Evolutionary conservation across 2,888 invertebrate genomes (phyloP), one percentile per base, ranked within the genome.

Genomic region (Nowickia ferox): DNA sequence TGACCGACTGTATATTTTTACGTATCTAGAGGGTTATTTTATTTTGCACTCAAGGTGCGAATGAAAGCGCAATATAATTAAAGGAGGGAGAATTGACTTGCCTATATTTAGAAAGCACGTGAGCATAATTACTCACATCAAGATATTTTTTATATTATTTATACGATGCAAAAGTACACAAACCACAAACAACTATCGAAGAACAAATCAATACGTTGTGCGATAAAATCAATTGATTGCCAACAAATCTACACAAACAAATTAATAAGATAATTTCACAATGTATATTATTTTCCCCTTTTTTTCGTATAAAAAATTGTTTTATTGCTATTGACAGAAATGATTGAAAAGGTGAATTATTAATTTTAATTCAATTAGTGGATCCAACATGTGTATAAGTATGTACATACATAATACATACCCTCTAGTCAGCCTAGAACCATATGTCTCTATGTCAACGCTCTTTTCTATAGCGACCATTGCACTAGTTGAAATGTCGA

Each of bases 51-150:
- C 42, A 53, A 69, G 11, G 72, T 72, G 83, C 59, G 78, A 78
- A 74, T 68, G 74, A 84, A 78, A 74, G 74, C 74, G 61, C 74
- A 80, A 19, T 30, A 51, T 15, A 9, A 40, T 17, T 17, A 40
- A 9, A 68, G 40, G 40, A 44, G 63, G 69, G 77, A 17, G 17
- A 82, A 5, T 30, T 30, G 61, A 77, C 22, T 65, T 72, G 82
- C 87, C 88, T 91, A 90, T 88, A 90, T 89, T 88, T 90, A 91
- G 91, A 88, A 87, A 88, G 90, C 92, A 91, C 92, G 92, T 92
- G 91, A 91, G 89, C 72, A 66, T 59, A 83, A 89, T 90, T 91
- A 91, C 89, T 90, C 89, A 92, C 87, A 68, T 75, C 83, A 86
- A 79, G 40, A 40, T 17, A 57, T 65, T 65, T 68, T 55, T 44